phyloP scores from a whole-genome alignment of 2,113 vertebrate genomes.

The Corythoichthys haematopterus region DNA sequence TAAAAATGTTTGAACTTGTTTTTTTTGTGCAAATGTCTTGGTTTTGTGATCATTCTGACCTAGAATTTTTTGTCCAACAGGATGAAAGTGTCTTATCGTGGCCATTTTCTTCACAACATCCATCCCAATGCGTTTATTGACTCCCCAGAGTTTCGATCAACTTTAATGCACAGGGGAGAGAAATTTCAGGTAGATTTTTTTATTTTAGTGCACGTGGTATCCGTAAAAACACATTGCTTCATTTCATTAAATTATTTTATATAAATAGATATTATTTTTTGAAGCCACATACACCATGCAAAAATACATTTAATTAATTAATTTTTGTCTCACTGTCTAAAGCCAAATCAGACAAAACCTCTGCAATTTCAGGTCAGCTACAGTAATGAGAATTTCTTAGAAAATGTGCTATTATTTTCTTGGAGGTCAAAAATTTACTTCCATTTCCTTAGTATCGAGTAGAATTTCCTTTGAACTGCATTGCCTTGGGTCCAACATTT shows the following conservation, averaged over 20 bases:
- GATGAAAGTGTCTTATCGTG: constrained; percentile 96
- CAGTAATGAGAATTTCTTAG: too few species aligned
- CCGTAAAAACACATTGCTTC: not conserved
- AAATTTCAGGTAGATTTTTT: constrained; percentile 85
- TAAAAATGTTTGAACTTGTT: not conserved
- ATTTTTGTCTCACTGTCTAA: too few species aligned
- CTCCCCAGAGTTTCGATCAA: constrained; percentile 97
- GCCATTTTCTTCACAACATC: constrained; percentile 98
- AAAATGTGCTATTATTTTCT: too few species aligned
- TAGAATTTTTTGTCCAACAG: constrained; percentile 64
- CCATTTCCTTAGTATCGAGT: too few species aligned
- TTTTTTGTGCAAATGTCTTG: not conserved
- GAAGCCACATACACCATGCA: too few species aligned
- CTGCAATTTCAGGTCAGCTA: too few species aligned
- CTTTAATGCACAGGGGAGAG: constrained; percentile 91
- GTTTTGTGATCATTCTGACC: constrained; percentile 11
- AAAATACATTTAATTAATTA: too few species aligned
- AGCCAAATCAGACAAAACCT: too few species aligned
- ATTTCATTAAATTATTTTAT: not conserved
- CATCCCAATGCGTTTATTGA: constrained; percentile 96
- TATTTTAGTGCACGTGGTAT: not conserved
- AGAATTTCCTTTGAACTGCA: too few species aligned
- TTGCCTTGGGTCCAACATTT: too few species aligned
- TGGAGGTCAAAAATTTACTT: too few species aligned
- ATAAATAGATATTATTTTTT: too few species aligned